Evolutionary conservation across 2,888 invertebrate genomes (phyloP).

Genomic region (Platerodrilus igneus): DNA sequence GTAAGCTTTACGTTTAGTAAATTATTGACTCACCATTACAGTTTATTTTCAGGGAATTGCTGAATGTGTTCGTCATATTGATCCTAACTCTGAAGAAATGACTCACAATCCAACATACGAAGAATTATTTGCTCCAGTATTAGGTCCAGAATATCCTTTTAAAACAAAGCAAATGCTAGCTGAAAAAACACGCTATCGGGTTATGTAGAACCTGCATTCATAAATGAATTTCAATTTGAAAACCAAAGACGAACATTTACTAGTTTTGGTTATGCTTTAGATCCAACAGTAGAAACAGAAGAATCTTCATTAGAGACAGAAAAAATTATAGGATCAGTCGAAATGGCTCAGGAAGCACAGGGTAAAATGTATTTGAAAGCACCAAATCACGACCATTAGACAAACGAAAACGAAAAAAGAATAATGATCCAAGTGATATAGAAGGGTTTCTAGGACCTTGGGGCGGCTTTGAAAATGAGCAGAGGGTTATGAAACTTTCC

Average conservation of each 20-base stretch:
- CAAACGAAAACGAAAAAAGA: constrained; percentile 79
- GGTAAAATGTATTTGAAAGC: constrained; percentile 86
- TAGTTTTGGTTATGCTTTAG: constrained; percentile 92
- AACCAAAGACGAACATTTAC: constrained; percentile 91
- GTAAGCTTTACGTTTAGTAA: constrained; percentile 52
- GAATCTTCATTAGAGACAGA: constrained; percentile 49
- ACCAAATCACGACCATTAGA: constrained; percentile 67
- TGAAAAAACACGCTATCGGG: constrained; percentile 86
- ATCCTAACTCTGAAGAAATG: constrained; percentile 77
- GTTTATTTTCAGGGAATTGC: constrained; percentile 69
- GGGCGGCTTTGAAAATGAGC: constrained; percentile 91
- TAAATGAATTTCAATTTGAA: constrained; percentile 96
- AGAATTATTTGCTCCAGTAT: constrained; percentile 85
- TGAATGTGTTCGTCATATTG: constrained; percentile 66
- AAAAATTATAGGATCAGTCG: constrained; percentile 57
- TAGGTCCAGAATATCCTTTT: constrained; percentile 91
- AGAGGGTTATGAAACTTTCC: constrained; percentile 80
- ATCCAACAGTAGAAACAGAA: constrained; percentile 89
- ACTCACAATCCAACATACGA: constrained; percentile 90
- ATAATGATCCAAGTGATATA: constrained; percentile 86
- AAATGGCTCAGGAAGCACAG: constrained; percentile 66
- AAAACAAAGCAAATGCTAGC: constrained; percentile 86
- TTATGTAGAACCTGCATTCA: constrained; percentile 89
- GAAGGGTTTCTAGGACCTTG: constrained; percentile 97
- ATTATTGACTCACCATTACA: too few species aligned